Evolutionary conservation across 2,888 invertebrate genomes (phyloP).

Genomic region (Erebia epiphron): DNA sequence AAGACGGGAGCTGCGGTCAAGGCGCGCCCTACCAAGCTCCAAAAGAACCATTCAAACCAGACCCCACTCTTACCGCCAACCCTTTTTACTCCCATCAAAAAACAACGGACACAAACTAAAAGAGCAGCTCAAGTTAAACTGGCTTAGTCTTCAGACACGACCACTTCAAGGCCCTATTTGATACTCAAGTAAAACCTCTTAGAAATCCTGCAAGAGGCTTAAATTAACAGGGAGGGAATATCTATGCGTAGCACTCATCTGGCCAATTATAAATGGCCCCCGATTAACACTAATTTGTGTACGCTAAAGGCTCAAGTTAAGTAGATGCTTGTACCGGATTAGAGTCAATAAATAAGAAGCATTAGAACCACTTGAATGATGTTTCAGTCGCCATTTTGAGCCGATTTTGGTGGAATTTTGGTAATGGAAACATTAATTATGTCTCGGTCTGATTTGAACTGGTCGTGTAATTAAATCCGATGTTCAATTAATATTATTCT

Average conservation of each 20-base stretch:
- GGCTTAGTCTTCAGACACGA: slow-evolving; percentile 63
- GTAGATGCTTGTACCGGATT: slow-evolving; percentile 57
- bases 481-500: slow-evolving; percentile 22
- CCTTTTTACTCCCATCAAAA: slow-evolving; percentile 50
- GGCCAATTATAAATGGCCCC: slow-evolving; percentile 38
- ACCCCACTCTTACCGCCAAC: slow-evolving; percentile 48
- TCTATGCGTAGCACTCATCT: slow-evolving; percentile 40
- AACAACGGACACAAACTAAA: slow-evolving; percentile 54
- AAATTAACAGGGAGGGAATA: slow-evolving; percentile 40
- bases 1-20: slow-evolving; percentile 63
- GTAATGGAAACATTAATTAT: slow-evolving; percentile 28
- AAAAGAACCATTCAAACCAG: slow-evolving; percentile 50
- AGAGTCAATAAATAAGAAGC: slow-evolving; percentile 73
- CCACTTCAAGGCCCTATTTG: slow-evolving; percentile 73
- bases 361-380: slow-evolving; percentile 63
- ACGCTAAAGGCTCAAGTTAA: slow-evolving; percentile 26
- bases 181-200: slow-evolving; percentile 51
- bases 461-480: slow-evolving; percentile 10
- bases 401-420: slow-evolving; percentile 67
- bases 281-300: slow-evolving; percentile 29
- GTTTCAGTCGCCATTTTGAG: slow-evolving; percentile 56
- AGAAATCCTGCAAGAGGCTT: slow-evolving; percentile 42
- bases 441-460: slow-evolving; percentile 3
- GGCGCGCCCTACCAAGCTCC: slow-evolving; percentile 61
- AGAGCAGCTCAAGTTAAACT: slow-evolving; percentile 53